Conservation (phyloP, 30 jellyfish, hydroid and myxozoan genomes). For the Pseudorhiza aurosa region DNA sequence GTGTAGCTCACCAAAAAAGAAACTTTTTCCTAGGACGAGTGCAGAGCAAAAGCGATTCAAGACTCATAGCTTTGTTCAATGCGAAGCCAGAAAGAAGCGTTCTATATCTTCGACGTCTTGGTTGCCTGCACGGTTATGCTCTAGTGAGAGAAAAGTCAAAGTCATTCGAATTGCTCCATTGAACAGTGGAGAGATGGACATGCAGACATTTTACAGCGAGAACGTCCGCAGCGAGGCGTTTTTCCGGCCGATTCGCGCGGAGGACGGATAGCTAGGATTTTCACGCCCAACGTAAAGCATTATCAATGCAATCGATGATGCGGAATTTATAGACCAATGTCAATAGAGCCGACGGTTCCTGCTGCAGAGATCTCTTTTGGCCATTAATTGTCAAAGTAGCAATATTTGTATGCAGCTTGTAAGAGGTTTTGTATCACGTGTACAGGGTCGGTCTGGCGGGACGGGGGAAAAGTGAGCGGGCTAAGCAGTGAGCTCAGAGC, state of each 20-base stretch:
- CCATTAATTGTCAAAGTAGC: too few species aligned
- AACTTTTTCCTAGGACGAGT: neutral
- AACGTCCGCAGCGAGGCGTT: conserved; percentile 21
- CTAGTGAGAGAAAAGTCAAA: conserved; percentile 46
- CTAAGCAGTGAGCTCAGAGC: too few species aligned
- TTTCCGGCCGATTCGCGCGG: conserved; percentile 52
- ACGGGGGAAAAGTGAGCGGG: too few species aligned
- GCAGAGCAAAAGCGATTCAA: conserved; percentile 49
- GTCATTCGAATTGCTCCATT: conserved; percentile 47
- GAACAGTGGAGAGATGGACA: conserved; percentile 1
- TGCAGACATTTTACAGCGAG: conserved; percentile 8
- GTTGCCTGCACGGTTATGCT: conserved; percentile 46
- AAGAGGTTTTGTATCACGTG: too few species aligned
- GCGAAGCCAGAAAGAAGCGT: conserved; percentile 23
- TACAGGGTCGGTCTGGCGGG: too few species aligned
- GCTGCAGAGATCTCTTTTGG: too few species aligned
- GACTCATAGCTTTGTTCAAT: conserved; percentile 3
- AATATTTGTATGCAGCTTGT: too few species aligned
- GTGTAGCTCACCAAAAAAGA: conserved; percentile 24
- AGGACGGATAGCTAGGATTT: neutral
- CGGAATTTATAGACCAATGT: too few species aligned
- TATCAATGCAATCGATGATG: too few species aligned
- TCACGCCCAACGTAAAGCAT: too few species aligned
- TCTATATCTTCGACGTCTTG: conserved; percentile 33
- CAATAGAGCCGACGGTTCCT: too few species aligned